Percentiles rank a stretch among this genome's conserved stretches.
Conservation (phyloP, 2,797 vertebrate genomes). For the Thripadectes ignobilis region DNA sequence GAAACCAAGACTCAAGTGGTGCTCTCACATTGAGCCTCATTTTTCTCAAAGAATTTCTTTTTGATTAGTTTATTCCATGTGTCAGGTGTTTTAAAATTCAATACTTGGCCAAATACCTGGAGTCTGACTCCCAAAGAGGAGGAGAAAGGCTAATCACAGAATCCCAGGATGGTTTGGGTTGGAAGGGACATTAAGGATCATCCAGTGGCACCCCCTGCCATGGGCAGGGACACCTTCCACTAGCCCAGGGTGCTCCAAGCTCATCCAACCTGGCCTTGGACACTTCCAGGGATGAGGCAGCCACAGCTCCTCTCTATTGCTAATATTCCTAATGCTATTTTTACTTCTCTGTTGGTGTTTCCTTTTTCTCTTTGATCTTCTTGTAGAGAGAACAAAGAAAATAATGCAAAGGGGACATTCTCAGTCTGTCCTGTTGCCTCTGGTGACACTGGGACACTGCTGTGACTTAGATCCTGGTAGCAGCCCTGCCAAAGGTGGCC, state of each 20-base stretch:
- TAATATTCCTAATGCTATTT: background rate
- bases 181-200: background rate
- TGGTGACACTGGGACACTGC: background rate
- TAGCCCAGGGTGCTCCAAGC: fast-evolving
- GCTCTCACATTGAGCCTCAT: background rate
- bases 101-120: background rate
- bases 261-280: background rate
- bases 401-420: background rate
- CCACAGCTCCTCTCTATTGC: background rate
- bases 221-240: background rate
- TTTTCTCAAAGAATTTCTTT: background rate
- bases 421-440: background rate
- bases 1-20: background rate
- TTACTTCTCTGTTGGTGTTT: background rate
- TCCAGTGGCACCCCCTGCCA: background rate
- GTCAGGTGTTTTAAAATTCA: background rate
- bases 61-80: background rate
- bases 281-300: background rate
- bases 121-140: background rate
- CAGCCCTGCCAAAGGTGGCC: background rate
- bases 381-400: background rate
- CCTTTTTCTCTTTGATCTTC: background rate
- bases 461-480: background rate
- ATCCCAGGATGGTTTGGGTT: background rate
- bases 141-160: background rate